Evolutionary conservation across 2,888 invertebrate genomes (phyloP).

Genomic region (Ctena decussata): DNA sequence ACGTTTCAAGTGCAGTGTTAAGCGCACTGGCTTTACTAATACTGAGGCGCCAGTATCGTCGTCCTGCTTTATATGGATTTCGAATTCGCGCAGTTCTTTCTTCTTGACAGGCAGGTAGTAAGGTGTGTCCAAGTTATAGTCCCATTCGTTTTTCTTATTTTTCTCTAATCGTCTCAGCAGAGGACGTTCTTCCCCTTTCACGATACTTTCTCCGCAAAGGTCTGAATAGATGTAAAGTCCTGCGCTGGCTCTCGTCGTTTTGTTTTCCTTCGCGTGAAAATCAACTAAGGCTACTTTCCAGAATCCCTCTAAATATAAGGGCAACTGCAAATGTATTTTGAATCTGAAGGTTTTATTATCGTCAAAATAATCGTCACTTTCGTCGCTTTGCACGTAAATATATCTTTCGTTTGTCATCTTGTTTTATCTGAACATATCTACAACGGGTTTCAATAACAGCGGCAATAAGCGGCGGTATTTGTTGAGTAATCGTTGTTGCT

Average conservation of each 20-base stretch:
- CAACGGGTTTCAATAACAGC: not conserved
- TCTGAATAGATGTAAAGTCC: constrained; percentile 37
- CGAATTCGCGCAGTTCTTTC: constrained; percentile 48
- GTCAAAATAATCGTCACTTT: not conserved
- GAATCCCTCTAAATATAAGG: constrained; percentile 11
- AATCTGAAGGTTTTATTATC: constrained; percentile 10
- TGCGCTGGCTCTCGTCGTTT: not conserved
- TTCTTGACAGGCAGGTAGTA: too few relatives aligned
- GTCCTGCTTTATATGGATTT: constrained; percentile 50
- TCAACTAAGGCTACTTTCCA: constrained; percentile 50
- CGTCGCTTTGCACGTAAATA: not conserved
- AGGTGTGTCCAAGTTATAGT: constrained; percentile 27
- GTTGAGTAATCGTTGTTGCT: constrained; percentile 1
- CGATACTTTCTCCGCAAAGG: constrained; percentile 52
- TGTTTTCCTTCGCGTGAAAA: constrained; percentile 25
- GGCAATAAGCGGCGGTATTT: constrained; percentile 10
- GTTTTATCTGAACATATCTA: not conserved
- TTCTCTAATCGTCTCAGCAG: constrained; percentile 40
- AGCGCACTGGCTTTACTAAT: constrained; percentile 32
- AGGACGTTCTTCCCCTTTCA: constrained; percentile 42
- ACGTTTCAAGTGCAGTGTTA: constrained; percentile 52
- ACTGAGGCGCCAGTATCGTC: constrained; percentile 15
- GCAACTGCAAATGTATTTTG: constrained; percentile 35
- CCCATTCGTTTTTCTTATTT: constrained; percentile 37
- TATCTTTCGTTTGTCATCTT: constrained; percentile 18